Evolutionary conservation across 2,888 invertebrate species (phyloP).

Genomic region (Chrysodeixis includens): DNA sequence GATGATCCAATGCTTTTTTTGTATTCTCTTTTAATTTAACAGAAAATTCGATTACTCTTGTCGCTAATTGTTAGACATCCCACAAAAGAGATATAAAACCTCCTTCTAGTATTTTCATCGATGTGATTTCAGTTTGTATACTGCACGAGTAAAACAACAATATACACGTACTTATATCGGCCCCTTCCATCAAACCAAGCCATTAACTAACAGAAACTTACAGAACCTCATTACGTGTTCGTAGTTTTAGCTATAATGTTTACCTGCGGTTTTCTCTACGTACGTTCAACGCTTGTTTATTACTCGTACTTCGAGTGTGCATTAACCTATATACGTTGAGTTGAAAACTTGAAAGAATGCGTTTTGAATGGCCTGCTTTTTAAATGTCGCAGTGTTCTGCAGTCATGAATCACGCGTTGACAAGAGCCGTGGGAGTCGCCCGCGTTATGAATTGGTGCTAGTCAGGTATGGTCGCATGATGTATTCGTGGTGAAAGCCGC

Average conservation of each 20-base stretch:
- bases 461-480: slow-evolving; percentile 51
- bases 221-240: slow-evolving; percentile 51
- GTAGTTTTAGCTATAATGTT: slow-evolving; percentile 47
- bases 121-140: not conserved
- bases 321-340: slow-evolving; percentile 53
- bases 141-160: slow-evolving; percentile 13
- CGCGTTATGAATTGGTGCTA: slow-evolving; percentile 48
- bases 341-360: slow-evolving; percentile 44
- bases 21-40: no score
- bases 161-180: slow-evolving; percentile 37
- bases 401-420: slow-evolving; percentile 69
- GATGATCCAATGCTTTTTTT: slow-evolving; percentile 55
- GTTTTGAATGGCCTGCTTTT: slow-evolving; percentile 57
- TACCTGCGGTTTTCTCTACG: slow-evolving; percentile 44
- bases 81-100: no score
- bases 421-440: slow-evolving; percentile 44
- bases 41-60: no score
- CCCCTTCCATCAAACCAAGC: slow-evolving; percentile 22
- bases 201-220: slow-evolving; percentile 45
- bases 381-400: slow-evolving; percentile 63
- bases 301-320: slow-evolving; percentile 55
- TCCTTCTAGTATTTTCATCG: not conserved
- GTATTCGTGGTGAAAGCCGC: slow-evolving; percentile 19
- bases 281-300: slow-evolving; percentile 48
- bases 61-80: no score